Evolutionary conservation across 2,797 vertebrate genomes (phyloP).

Genomic region (Rhyacichthys aspro): DNA sequence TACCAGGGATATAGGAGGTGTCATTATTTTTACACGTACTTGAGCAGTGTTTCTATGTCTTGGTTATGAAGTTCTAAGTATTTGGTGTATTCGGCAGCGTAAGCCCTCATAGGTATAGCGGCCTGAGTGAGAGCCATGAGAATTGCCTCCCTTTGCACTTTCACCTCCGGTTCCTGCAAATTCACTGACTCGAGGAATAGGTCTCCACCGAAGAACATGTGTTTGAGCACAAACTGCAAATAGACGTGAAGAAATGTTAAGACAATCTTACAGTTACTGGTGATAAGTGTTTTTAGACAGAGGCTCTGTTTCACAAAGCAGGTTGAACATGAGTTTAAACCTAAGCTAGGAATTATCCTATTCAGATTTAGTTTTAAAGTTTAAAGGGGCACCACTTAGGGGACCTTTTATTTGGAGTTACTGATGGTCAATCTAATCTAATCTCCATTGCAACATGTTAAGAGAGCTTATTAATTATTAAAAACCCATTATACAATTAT

Average conservation of each 20-base stretch:
- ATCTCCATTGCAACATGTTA: too few species aligned
- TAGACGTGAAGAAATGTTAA: conserved; percentile 7
- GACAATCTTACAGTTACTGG: not conserved
- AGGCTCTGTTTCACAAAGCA: too few species aligned
- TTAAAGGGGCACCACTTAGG: too few species aligned
- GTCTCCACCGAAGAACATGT: conserved; percentile 77
- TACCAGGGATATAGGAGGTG: too few species aligned
- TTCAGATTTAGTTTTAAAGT: too few species aligned
- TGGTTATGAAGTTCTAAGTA: conserved; percentile 87
- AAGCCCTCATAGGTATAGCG: conserved; percentile 85
- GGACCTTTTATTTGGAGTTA: too few species aligned
- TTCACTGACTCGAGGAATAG: conserved; percentile 83
- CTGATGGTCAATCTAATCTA: too few species aligned
- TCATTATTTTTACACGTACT: conserved; percentile 71
- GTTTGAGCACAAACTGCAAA: conserved; percentile 86
- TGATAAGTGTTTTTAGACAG: too few species aligned
- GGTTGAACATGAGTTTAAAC: too few species aligned
- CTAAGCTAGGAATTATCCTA: too few species aligned
- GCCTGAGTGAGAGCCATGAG: conserved; percentile 79
- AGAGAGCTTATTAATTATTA: too few species aligned
- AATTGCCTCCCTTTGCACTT: conserved; percentile 77
- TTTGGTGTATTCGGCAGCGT: conserved; percentile 83
- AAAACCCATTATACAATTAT: too few species aligned
- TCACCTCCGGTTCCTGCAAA: conserved; percentile 84
- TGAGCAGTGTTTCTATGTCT: conserved; percentile 78